phyloP scores from a whole-genome alignment of 1,140 invertebrate species.

The Druon quercuslanigerum region DNA sequence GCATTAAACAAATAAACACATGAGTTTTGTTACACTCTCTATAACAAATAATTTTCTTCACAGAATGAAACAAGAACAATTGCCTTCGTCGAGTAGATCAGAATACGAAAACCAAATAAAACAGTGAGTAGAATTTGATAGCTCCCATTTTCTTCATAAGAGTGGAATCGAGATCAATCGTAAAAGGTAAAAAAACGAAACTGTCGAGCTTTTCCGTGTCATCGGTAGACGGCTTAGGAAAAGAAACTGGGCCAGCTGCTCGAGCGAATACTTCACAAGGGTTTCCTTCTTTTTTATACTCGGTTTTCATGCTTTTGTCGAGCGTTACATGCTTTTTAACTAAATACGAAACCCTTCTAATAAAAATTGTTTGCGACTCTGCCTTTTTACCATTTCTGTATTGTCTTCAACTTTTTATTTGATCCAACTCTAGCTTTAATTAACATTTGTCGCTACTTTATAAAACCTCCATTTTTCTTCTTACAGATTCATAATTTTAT shows the following conservation, averaged over 20 bases:
- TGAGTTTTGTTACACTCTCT: too few relatives aligned
- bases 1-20: too few relatives aligned
- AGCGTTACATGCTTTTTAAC: constrained; percentile 19
- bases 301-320: constrained; percentile 7
- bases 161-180: constrained; percentile 28
- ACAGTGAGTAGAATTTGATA: constrained; percentile 78
- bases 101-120: constrained; percentile 88
- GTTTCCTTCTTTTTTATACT: constrained; percentile 22
- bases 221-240: constrained; percentile 26
- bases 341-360: constrained; percentile 9
- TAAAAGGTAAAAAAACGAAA: constrained; percentile 7
- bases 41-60: background rate
- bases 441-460: too few relatives aligned
- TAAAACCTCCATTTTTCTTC: too few relatives aligned
- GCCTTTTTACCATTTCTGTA: constrained; percentile 40
- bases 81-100: constrained; percentile 85
- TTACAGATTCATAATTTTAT: too few relatives aligned
- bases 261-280: constrained; percentile 16
- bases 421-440: background rate
- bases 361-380: constrained; percentile 36
- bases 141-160: constrained; percentile 23
- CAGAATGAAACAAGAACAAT: constrained; percentile 61
- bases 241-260: constrained; percentile 29
- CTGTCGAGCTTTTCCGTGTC: constrained; percentile 8
- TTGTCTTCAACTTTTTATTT: constrained; percentile 57